phyloP scores from a whole-genome alignment of 1,140 invertebrate genomes.

The Gerris buenoi region DNA sequence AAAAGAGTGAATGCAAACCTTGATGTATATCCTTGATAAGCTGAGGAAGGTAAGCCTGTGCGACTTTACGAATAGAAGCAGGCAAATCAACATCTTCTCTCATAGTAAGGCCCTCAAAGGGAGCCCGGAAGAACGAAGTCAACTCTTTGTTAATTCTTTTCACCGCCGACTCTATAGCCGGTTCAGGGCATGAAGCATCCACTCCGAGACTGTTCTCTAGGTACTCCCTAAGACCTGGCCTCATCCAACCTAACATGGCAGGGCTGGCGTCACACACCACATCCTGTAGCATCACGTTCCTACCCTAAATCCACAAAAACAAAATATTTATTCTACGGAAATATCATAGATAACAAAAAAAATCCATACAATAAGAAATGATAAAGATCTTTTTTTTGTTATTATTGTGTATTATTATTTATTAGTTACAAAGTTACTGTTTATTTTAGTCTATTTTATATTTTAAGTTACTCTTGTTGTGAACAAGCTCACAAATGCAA shows the following conservation, averaged over 20 bases:
- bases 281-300: neutral
- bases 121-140: neutral
- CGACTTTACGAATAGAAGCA: conserved; percentile 24
- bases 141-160: neutral
- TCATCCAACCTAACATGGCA: neutral
- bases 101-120: conserved; percentile 26
- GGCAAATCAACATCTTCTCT: conserved; percentile 30
- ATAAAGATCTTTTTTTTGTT: no score
- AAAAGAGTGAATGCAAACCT: neutral
- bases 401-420: no score
- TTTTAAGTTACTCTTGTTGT: no score
- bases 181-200: neutral
- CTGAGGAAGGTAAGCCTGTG: conserved; percentile 5
- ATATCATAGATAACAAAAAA: no score
- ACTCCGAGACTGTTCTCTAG: neutral
- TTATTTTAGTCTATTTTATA: no score
- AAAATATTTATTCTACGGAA: no score
- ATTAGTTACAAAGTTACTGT: no score
- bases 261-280: neutral
- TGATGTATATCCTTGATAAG: neutral
- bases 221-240: neutral
- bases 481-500: no score
- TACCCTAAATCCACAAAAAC: no score
- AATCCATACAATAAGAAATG: no score
- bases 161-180: neutral